Base-by-base conservation (phyloP, 92 coral and sea anemone species). In the Epizoanthus illoricatus region DNA sequence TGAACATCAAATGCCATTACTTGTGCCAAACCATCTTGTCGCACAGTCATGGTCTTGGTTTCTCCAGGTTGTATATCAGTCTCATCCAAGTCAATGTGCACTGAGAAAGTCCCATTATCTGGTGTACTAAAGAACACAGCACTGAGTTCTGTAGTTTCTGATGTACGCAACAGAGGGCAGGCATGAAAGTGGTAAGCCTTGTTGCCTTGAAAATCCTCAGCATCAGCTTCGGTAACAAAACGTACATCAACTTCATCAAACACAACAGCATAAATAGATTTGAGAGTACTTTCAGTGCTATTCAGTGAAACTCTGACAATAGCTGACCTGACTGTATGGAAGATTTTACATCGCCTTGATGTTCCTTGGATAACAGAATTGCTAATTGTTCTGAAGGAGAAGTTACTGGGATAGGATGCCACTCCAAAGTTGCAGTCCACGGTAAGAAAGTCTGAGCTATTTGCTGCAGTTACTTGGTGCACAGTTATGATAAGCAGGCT, bases 381-480 rank as follows among this genome's bases (percentile, higher is more conserved):
- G 24, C 92, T 94, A 47, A 55, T 70, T 5, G 84, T 78, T 4
- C 28, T 61, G 74, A 79, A 89, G 7, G 79, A 36, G n/a, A 62
- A 59, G 73, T 88, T 86, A 71, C 63, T 74, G 18, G 54, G 6
- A 40, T 85, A 81, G 45, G 69, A 56, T 17, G 85, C 68, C 4
- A 13, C 68, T 57, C 98, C 92, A 76, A 88, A 95, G 84, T 90
- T 93, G 86, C 93, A 95, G 21, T 55, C 23, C 24, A 91, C 98
- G 21, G 85, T 65, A 33, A 81, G 74, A 43, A 52, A 76, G 40
- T 69, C 20, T 33, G 86, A 74, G 58, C 83, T 80, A 66, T 66
- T 81, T 80, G 66, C 66, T 66, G 66, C 83, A 40, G 60, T 43
- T 41, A 15, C 60, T 62, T 62, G 43, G 47, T 42, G 71, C 24